Percentiles rank a stretch among this genome's conserved stretches.
Conservation (phyloP, 2,888 invertebrate genomes). For the Trachelus iudaicus region DNA sequence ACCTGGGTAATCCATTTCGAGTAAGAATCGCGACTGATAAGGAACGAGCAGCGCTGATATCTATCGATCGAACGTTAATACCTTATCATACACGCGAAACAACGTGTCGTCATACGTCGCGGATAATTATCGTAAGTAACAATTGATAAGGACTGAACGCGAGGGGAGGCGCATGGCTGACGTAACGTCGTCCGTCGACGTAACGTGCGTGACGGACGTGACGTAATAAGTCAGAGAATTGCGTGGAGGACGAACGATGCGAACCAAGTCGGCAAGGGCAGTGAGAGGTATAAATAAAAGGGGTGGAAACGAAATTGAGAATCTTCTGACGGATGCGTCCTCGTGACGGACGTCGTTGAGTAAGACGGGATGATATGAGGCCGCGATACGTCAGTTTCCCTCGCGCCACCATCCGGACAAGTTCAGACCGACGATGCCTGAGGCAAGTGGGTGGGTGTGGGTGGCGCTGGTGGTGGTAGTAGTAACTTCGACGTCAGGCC, state of each 20-base stretch:
- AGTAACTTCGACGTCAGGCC: neutral
- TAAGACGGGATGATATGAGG: slow-evolving; percentile 46
- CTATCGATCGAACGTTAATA: too few relatives aligned
- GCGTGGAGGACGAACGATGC: too few relatives aligned
- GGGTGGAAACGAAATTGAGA: slow-evolving; percentile 8
- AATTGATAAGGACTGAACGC: slow-evolving; percentile 16
- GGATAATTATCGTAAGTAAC: too few relatives aligned
- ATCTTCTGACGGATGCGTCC: slow-evolving; percentile 13
- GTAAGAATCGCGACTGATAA: too few relatives aligned
- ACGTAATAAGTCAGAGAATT: too few relatives aligned
- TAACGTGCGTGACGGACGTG: too few relatives aligned
- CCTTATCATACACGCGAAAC: too few relatives aligned
- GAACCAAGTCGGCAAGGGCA: neutral
- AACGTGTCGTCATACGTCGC: too few relatives aligned
- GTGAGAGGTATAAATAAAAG: neutral
- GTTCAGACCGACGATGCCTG: slow-evolving; percentile 7
- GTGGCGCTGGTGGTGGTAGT: too few relatives aligned
- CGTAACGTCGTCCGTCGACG: too few relatives aligned
- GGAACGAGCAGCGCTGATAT: too few relatives aligned
- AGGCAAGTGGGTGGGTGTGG: neutral
- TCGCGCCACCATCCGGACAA: slow-evolving; percentile 24
- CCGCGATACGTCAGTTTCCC: slow-evolving; percentile 46
- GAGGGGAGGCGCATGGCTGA: slow-evolving; percentile 19
- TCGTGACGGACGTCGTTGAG: slow-evolving; percentile 44
- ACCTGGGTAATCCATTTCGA: too few relatives aligned